Conservation (phyloP, 1,140 invertebrate species). For the Eulimnadia texana region DNA sequence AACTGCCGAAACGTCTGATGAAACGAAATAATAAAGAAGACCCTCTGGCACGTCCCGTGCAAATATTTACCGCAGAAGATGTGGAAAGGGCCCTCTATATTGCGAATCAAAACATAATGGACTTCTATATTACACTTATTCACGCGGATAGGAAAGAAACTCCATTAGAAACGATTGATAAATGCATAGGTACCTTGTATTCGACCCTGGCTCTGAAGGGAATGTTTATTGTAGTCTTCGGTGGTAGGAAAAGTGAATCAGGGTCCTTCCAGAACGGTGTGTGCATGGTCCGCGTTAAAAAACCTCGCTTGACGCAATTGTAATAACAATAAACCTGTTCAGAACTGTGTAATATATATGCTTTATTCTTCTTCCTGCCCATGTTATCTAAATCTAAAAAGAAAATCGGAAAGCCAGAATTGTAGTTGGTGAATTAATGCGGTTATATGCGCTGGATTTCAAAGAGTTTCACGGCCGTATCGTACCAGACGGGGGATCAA, state of each 20-base stretch:
- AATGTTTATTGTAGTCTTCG: slow-evolving; percentile 5
- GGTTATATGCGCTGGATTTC: slow-evolving; percentile 79
- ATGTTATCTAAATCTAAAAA: not conserved
- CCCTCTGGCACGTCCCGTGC: not conserved
- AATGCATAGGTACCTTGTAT: not conserved
- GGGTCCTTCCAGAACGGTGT: not conserved
- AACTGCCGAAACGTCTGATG: not conserved
- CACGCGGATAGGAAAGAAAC: not conserved
- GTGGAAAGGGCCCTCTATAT: not conserved
- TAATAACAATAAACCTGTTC: not conserved
- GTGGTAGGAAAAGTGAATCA: not conserved
- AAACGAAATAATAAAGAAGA: not conserved
- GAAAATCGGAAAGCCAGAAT: too few species aligned
- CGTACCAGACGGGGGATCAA: slow-evolving; percentile 99
- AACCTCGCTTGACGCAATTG: not conserved
- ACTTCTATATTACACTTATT: not conserved
- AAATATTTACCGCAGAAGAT: not conserved
- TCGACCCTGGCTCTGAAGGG: not conserved
- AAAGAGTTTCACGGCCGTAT: slow-evolving; percentile 96
- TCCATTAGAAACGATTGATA: not conserved
- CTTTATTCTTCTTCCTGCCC: not conserved
- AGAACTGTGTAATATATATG: not conserved
- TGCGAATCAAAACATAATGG: not conserved
- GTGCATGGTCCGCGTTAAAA: slow-evolving; percentile 5
- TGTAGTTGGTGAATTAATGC: not conserved